These are phyloP conservation scores for Parnassius glacialis DNA, from an alignment of 2,888 invertebrate species.

Conservation along the genomic window DNA sequence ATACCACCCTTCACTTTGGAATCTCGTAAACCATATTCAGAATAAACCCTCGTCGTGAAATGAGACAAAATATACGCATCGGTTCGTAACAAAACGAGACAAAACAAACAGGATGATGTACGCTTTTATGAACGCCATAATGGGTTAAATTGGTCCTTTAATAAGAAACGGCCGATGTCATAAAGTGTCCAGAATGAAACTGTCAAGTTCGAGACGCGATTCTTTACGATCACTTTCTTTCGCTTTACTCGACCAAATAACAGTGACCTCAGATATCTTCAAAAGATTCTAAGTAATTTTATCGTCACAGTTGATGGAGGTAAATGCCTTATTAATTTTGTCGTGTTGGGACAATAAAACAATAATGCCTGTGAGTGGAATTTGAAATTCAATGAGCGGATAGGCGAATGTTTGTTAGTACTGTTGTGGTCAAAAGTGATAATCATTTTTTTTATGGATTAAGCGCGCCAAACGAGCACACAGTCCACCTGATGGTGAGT, in stretches of 20 bases:
- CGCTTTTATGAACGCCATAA: conserved; percentile 75
- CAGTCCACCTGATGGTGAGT: too few species aligned
- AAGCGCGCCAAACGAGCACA: too few species aligned
- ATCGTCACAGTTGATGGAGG: conserved; percentile 1
- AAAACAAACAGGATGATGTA: conserved; percentile 72
- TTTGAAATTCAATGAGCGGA: conserved; percentile 28
- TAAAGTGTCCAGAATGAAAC: conserved; percentile 66
- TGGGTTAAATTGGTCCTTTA: conserved; percentile 78
- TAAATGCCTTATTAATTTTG: conserved; percentile 25
- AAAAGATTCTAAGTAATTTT: conserved; percentile 16
- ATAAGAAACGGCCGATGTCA: conserved; percentile 65
- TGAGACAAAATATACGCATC: conserved; percentile 40
- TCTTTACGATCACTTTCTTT: conserved; percentile 46
- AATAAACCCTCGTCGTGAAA: conserved; percentile 43
- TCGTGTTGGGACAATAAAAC: conserved; percentile 23
- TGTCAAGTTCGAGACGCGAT: conserved; percentile 53
- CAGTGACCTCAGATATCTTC: conserved; percentile 31
- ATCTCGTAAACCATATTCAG: conserved; percentile 71
- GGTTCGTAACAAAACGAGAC: conserved; percentile 42
- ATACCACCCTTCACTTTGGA: conserved; percentile 64
- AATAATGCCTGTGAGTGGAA: conserved; percentile 24
- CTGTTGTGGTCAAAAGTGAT: conserved; percentile 9
- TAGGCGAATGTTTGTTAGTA: conserved; percentile 11
- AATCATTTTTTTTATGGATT: too few species aligned
- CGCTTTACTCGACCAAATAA: conserved; percentile 39